These are phyloP conservation scores for Polyommatus icarus DNA, from an alignment of 2,888 invertebrate genomes.

Conservation along the genomic window DNA sequence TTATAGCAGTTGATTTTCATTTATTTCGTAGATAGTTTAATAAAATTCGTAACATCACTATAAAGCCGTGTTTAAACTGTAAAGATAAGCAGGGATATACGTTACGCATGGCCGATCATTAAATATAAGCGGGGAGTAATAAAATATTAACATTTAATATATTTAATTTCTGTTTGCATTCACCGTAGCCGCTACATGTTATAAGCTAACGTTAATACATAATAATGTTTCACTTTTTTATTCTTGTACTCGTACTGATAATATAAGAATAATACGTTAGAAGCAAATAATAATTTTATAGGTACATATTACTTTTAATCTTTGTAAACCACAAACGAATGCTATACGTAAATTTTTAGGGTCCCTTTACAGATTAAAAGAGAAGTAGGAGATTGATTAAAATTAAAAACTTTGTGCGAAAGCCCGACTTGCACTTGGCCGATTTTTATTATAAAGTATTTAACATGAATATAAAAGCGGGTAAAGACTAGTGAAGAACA, in stretches of 20 bases:
- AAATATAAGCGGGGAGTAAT: constrained; percentile 6
- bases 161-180: constrained; percentile 26
- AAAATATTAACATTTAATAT: constrained; percentile 28
- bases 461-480: not conserved
- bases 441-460: too few species aligned
- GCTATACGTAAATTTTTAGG: too few species aligned
- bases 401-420: too few species aligned
- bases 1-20: not conserved
- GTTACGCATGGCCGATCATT: constrained; percentile 17
- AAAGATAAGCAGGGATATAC: constrained; percentile 23
- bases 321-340: too few species aligned
- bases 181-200: not conserved
- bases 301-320: too few species aligned
- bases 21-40: not conserved
- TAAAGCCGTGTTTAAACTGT: not conserved
- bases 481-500: not conserved
- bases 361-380: too few species aligned
- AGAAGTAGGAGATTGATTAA: too few species aligned
- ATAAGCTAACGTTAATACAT: not conserved
- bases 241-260: not conserved
- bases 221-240: not conserved
- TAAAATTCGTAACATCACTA: not conserved
- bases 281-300: too few species aligned
- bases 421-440: too few species aligned
- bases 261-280: too few species aligned